Percentiles rank a stretch among this genome's conserved stretches.
phyloP scores from a whole-genome alignment of 2,797 vertebrate genomes.

The Pseudochirops corinnae region DNA sequence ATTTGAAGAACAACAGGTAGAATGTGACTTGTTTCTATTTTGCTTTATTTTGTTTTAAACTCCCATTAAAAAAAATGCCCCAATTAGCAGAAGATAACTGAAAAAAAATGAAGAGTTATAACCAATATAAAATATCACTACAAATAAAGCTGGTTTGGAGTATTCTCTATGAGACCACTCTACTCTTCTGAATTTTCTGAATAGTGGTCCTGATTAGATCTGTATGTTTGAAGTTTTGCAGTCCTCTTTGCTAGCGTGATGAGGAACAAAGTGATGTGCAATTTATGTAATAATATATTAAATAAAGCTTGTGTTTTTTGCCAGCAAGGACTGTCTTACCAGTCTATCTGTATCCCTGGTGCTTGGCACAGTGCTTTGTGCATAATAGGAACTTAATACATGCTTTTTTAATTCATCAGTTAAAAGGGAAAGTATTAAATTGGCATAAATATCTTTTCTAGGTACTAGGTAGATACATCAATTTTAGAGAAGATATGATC shows the following conservation, averaged over 20 bases:
- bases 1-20: slow-evolving; percentile 21
- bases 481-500: background rate
- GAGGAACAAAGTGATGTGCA: background rate
- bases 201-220: slow-evolving; percentile 22
- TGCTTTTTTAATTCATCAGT: too few relatives aligned
- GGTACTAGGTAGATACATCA: background rate
- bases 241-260: slow-evolving; percentile 58
- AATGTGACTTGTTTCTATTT: slow-evolving; percentile 15
- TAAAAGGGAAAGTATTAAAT: background rate
- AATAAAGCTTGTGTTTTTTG: too few relatives aligned
- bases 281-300: too few relatives aligned
- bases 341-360: too few relatives aligned
- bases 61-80: slow-evolving; percentile 46
- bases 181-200: slow-evolving; percentile 5
- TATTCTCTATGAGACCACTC: slow-evolving; percentile 2
- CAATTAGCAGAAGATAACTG: slow-evolving; percentile 44
- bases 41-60: slow-evolving; percentile 47
- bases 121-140: slow-evolving; percentile 62
- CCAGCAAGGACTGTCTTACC: too few relatives aligned
- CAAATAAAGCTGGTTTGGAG: slow-evolving; percentile 3
- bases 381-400: too few relatives aligned
- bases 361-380: too few relatives aligned
- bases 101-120: slow-evolving; percentile 49
- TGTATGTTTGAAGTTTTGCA: slow-evolving; percentile 30
- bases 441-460: background rate